Base-by-base conservation (phyloP, 2,888 invertebrate genomes). In the Notodonta ziczac region DNA sequence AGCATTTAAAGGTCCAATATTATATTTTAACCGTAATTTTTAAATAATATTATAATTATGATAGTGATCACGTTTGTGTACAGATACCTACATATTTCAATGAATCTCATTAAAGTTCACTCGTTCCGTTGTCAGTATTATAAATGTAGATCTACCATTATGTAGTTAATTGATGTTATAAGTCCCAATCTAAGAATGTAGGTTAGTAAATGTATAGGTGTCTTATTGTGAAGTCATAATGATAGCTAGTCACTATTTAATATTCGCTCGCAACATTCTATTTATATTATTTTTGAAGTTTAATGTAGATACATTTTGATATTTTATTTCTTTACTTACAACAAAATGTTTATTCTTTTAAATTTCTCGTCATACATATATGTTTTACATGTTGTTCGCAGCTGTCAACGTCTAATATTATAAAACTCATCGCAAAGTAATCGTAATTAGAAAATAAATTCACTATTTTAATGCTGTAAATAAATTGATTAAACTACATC, bases 101-200 rank as follows among this genome's bases (percentile, higher is more conserved):
- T 60, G 66, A 76, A 70, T 76, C 70, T 75, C 79, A 69, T 74
- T 60, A 69, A 72, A 71, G 67, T 66, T 66, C 66, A 69, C 61
- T 76, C 63, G 69, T 62, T 72, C 61, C 70, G 69, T 66, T 68
- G 67, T 76, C 80, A 83, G 81, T 84, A 82, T 82, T 84, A 81
- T 79, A 70, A 64, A 72, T 74, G 70, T 77, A 74, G 67, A 73
- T 65, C 62, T 56, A 67, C 71, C 24, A 24, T 57, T 76, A 71
- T 66, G 59, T 73, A 80, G 77, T 80, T 78, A 75, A 69, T 80
- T 74, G 76, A 73, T 83, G 80, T 84, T 80, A 73, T 79, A 82
- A 85, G 87, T 87, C 87, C 88, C 88, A 88, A 88, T 86, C 87
- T 84, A 82, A 87, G 87, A 87, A 88, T 88, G 86, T 87, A 84